Evolutionary conservation across 2,888 invertebrate genomes (phyloP).

Genomic region (Coenonympha arcania): DNA sequence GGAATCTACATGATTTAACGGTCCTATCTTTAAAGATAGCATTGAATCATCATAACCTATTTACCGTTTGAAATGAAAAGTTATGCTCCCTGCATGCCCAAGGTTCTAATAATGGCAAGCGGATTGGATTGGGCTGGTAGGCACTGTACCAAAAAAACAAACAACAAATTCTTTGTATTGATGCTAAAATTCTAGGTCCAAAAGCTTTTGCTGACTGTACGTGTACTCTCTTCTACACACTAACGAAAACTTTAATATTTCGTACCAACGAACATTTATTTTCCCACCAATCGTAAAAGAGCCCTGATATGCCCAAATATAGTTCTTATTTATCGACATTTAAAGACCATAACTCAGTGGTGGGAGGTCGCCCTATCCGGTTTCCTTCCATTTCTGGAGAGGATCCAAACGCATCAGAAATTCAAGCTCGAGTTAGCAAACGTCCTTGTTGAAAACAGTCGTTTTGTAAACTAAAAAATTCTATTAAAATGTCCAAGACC

Average conservation of each 20-base stretch:
- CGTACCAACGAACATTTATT: neutral
- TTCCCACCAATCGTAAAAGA: conserved; percentile 12
- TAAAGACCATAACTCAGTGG: conserved; percentile 1
- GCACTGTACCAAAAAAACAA: too few species aligned
- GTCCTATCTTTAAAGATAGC: too few species aligned
- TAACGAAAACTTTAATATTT: conserved; percentile 28
- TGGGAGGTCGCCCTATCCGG: conserved; percentile 16
- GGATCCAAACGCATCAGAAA: conserved; percentile 36
- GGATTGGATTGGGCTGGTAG: too few species aligned
- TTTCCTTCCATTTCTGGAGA: conserved; percentile 29
- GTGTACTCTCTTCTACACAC: neutral
- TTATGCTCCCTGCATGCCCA: too few species aligned
- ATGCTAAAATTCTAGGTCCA: too few species aligned
- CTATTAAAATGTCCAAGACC: conserved; percentile 1
- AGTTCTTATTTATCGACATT: conserved; percentile 2
- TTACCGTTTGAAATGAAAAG: too few species aligned
- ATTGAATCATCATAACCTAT: too few species aligned
- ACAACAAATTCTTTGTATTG: too few species aligned
- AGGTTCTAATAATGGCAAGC: too few species aligned
- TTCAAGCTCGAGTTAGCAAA: conserved; percentile 31
- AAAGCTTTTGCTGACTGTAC: neutral
- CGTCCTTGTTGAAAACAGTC: conserved; percentile 28
- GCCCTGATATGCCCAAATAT: neutral
- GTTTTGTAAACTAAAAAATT: conserved; percentile 13
- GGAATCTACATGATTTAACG: too few species aligned